Conservation (phyloP, 2,797 vertebrate genomes). For the Propithecus deckenii region DNA sequence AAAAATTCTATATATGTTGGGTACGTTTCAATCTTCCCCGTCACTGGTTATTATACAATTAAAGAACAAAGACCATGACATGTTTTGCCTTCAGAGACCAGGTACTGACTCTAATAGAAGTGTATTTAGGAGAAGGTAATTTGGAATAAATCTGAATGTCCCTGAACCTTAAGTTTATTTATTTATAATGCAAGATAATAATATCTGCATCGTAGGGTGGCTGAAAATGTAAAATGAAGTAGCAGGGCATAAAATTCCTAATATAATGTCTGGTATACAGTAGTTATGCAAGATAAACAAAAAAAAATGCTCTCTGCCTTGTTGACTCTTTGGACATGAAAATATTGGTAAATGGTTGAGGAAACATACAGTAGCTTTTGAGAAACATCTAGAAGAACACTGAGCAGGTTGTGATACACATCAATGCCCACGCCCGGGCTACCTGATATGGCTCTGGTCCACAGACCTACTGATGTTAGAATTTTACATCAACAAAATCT, state of each 20-base stretch:
- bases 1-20: background rate
- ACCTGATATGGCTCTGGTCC: background rate
- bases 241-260: fast-evolving
- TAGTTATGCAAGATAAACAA: background rate
- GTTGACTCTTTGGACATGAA: background rate
- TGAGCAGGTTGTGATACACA: background rate
- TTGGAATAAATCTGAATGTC: background rate
- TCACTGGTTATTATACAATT: background rate
- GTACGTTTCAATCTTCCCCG: background rate
- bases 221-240: background rate
- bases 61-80: background rate
- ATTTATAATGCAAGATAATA: background rate
- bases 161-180: background rate
- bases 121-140: background rate
- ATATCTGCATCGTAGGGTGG: background rate
- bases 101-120: background rate
- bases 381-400: background rate
- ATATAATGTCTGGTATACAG: background rate
- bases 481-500: background rate
- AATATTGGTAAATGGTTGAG: background rate
- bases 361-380: background rate
- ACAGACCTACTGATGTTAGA: background rate
- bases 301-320: background rate
- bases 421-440: background rate
- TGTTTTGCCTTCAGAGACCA: background rate